Evolutionary conservation across 2,113 vertebrate species (phyloP).

Genomic region (Podilymbus podiceps): DNA sequence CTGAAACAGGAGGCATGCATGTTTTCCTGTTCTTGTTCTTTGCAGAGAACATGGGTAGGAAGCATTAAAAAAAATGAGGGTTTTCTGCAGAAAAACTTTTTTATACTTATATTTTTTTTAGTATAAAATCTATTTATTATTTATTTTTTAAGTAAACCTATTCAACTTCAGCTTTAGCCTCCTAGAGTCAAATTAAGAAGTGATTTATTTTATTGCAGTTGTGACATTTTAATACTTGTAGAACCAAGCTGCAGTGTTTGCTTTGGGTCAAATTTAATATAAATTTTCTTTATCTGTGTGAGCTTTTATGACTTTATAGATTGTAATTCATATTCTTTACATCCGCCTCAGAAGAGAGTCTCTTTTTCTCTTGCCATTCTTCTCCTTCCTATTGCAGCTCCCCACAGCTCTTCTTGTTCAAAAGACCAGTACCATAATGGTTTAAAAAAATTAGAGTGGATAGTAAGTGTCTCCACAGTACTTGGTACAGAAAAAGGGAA

Average conservation of each 20-base stretch:
- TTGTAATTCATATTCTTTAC: neutral
- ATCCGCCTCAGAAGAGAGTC: neutral
- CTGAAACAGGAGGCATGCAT: fast-evolving
- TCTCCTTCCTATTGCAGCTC: neutral
- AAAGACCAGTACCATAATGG: neutral
- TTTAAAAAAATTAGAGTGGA: neutral
- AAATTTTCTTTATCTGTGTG: neutral
- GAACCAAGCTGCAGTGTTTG: neutral
- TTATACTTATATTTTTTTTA: no score
- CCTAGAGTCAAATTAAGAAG: neutral
- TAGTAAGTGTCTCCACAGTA: neutral
- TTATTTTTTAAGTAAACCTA: neutral
- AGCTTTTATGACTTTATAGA: neutral
- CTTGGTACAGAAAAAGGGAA: neutral
- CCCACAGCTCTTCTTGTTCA: neutral
- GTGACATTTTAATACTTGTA: neutral
- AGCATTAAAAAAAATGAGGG: neutral
- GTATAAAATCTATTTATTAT: neutral
- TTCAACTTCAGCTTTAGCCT: neutral
- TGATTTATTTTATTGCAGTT: neutral
- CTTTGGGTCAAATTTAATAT: neutral
- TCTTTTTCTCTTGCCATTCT: neutral
- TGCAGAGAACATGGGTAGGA: neutral
- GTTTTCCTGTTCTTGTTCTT: neutral
- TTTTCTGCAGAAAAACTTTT: neutral